phyloP scores from a whole-genome alignment of 2,113 vertebrate species.

The Tamias sibiricus region DNA sequence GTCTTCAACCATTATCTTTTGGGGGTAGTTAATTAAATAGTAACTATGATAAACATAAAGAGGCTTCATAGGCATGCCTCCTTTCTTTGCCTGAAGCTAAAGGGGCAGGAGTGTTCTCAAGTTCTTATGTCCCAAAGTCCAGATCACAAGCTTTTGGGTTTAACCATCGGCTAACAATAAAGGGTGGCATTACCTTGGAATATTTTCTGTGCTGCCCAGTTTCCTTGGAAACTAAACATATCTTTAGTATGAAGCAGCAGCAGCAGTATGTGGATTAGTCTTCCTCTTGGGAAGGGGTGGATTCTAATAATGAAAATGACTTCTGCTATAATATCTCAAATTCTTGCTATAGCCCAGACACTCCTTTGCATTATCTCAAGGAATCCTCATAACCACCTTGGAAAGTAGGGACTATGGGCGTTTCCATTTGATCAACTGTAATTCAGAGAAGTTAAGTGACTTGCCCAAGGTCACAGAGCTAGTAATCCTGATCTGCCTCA shows the following conservation, averaged over 20 bases:
- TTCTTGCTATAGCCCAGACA: not conserved
- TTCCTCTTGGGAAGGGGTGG: not conserved
- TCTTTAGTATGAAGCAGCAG: not conserved
- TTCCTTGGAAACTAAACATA: conserved; percentile 43
- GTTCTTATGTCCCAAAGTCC: not conserved
- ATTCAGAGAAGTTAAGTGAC: conserved; percentile 3
- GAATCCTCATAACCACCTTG: not conserved
- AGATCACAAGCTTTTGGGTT: not conserved
- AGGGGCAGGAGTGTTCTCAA: not conserved
- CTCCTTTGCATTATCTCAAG: conserved; percentile 34
- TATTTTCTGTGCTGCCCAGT: conserved; percentile 26
- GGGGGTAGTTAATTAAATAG: not conserved
- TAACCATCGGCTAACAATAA: conserved; percentile 5
- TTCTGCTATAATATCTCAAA: conserved; percentile 48
- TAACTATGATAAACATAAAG: not conserved
- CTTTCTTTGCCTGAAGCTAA: not conserved
- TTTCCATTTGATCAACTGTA: not conserved
- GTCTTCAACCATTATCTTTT: not conserved
- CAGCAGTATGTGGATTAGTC: not conserved
- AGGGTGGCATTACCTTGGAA: not conserved
- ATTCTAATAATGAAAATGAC: conserved; percentile 51
- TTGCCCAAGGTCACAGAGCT: not conserved
- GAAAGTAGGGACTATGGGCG: not conserved
- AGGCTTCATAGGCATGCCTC: not conserved
- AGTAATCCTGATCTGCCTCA: conserved; percentile 12